A percentile compares a stretch with the other conserved stretches of the same genome.
These are phyloP conservation scores for Okamejei kenojei DNA, from an alignment of 2,797 vertebrate species.

Conservation along the genomic window DNA sequence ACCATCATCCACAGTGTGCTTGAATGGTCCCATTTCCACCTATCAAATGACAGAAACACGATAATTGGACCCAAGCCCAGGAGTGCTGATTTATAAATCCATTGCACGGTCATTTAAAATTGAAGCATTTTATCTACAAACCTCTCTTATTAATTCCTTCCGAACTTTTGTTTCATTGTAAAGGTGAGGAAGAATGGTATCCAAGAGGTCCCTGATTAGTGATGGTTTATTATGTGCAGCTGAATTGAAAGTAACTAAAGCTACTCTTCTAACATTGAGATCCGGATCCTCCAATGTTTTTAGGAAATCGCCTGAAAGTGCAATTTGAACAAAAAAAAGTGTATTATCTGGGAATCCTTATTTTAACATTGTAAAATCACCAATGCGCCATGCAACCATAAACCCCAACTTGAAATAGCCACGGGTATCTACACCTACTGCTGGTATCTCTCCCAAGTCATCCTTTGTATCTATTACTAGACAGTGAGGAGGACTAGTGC, in stretches of 20 bases:
- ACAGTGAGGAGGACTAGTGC: neutral
- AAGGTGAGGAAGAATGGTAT: slow-evolving; percentile 80
- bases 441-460: neutral
- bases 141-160: slow-evolving; percentile 84
- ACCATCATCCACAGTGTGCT: slow-evolving; percentile 82
- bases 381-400: neutral
- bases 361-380: neutral
- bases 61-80: neutral
- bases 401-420: neutral
- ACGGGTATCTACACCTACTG: neutral
- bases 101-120: neutral
- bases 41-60: slow-evolving; percentile 44
- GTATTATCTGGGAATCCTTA: neutral
- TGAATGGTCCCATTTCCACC: slow-evolving; percentile 89
- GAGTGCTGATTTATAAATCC: neutral
- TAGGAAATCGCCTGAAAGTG: slow-evolving; percentile 75
- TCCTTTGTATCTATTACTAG: neutral
- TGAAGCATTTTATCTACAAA: slow-evolving; percentile 44
- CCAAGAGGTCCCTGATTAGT: slow-evolving; percentile 78
- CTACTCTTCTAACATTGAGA: slow-evolving; percentile 80
- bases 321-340: neutral
- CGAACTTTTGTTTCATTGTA: slow-evolving; percentile 89
- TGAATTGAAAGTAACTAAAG: slow-evolving; percentile 82
- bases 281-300: slow-evolving; percentile 84
- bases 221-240: slow-evolving; percentile 86